Evolutionary conservation across 2,797 vertebrate genomes (phyloP), one percentile per base, ranked within the genome.

Genomic region (Galaxias olidus): DNA sequence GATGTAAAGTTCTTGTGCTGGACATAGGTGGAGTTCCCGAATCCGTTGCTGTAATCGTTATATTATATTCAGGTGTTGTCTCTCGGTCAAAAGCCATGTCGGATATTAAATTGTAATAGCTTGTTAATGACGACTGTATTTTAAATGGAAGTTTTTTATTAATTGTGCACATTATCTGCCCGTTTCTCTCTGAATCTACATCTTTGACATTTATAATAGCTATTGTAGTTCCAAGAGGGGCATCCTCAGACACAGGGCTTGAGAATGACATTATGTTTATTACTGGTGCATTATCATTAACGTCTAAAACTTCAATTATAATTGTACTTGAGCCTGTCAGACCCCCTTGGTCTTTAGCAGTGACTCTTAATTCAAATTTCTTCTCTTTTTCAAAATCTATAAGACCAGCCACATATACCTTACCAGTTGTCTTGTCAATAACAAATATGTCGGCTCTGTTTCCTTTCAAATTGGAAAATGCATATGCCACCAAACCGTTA

Each of bases 101-200:
- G 14, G 72, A 74, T 1, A 74, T 4, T 55, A 78, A 9, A 19
- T 60, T 70, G 56, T 74, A 78, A 12, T 78, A 78, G 46, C 74
- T 69, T 19, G 46, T 53, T 7, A 71, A 43, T 1, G 76, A 72
- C 0, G 59, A 63, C 8, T 74, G 50, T 8, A 78, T 69, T 69
- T 63, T 72, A 61, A 78, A 75, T 2, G 69, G 66, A 0, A 64
- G 30, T 4, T 77, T 48, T 9, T 49, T 14, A 15, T 73, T 71
- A 43, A 90, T 77, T 11, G 79, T 79, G 63, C 89, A 90, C 0
- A 18, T 66, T 44, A 88, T 71, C n/a, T 82, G 71, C 8, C 87
- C 86, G 48, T 90, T 90, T 45, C 80, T 75, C 30, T 85, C 81
- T 4, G 77, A 71, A 44, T 83, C 71, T 46, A 71, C 74, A 47